Conservation (phyloP, 2,888 invertebrate species). For the Dynastes grantii region DNA sequence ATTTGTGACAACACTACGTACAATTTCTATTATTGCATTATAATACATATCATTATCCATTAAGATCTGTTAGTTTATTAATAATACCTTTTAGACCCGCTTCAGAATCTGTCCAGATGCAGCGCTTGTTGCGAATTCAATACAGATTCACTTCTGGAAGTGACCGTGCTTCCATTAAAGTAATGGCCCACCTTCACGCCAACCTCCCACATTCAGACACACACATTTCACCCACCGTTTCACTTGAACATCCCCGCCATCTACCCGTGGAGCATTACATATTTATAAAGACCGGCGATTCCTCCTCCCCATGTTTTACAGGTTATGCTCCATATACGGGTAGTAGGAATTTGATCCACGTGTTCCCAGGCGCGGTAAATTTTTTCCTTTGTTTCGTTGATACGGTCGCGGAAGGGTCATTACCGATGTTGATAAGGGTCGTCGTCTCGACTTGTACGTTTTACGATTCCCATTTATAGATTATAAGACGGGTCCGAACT, state of each 20-base stretch:
- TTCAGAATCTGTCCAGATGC: not conserved
- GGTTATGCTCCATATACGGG: not conserved
- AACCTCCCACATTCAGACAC: not conserved
- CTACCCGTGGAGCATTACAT: not conserved
- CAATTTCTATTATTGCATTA: too few species aligned
- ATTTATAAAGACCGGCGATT: not conserved
- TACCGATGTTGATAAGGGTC: conserved; percentile 8
- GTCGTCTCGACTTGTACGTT: conserved; percentile 9
- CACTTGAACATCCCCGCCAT: not conserved
- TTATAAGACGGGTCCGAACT: not conserved
- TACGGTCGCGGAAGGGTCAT: conserved; percentile 1
- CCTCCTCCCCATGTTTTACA: not conserved
- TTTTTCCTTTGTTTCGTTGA: conserved; percentile 4
- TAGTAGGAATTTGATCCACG: not conserved
- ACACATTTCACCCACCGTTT: not conserved
- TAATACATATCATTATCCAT: too few species aligned
- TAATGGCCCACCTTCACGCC: not conserved
- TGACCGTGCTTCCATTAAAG: conserved; percentile 7
- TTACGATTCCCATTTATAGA: not conserved
- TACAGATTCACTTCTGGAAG: not conserved
- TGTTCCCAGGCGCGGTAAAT: not conserved
- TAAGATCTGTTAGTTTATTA: too few species aligned
- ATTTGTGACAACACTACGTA: too few species aligned
- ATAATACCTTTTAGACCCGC: not conserved
- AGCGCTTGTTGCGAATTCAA: not conserved